phyloP scores from a whole-genome alignment of 2,888 invertebrate genomes.

The Pseudococcus jackbeardsleyi region DNA sequence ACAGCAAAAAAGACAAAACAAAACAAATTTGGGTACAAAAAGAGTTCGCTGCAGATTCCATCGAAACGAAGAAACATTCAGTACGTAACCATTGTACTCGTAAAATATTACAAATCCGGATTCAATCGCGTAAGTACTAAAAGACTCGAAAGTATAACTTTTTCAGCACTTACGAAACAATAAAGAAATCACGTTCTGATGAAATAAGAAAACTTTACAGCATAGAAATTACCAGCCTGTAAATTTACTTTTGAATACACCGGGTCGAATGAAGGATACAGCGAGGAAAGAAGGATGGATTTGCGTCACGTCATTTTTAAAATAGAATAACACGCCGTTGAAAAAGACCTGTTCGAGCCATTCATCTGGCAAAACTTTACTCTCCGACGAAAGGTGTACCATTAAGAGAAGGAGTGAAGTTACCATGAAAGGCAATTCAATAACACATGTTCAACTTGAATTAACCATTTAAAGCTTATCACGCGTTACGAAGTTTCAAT shows the following conservation, averaged over 20 bases:
- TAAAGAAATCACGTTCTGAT: not conserved
- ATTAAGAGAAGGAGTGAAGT: not conserved
- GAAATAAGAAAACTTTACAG: not conserved
- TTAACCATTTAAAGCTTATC: constrained; percentile 23
- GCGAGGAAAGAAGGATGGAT: not conserved
- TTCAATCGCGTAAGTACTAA: not conserved
- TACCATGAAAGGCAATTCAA: not conserved
- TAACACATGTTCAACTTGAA: constrained; percentile 17
- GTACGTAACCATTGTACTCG: too few species aligned
- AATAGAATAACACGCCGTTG: not conserved
- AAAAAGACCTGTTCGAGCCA: constrained; percentile 1
- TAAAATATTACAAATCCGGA: too few species aligned
- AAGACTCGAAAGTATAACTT: not conserved
- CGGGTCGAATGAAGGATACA: too few species aligned
- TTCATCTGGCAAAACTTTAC: constrained; percentile 19
- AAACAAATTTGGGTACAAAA: too few species aligned
- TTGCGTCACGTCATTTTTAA: constrained; percentile 15
- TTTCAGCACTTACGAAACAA: constrained; percentile 5
- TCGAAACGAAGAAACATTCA: too few species aligned
- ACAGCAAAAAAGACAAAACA: too few species aligned
- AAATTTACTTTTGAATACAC: not conserved
- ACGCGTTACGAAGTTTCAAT: constrained; percentile 21
- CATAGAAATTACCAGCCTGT: not conserved
- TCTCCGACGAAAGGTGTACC: not conserved
- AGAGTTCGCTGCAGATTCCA: too few species aligned